These are phyloP conservation scores for Margaritifera margaritifera DNA, from an alignment of 2,888 invertebrate genomes.

Conservation along the genomic window DNA sequence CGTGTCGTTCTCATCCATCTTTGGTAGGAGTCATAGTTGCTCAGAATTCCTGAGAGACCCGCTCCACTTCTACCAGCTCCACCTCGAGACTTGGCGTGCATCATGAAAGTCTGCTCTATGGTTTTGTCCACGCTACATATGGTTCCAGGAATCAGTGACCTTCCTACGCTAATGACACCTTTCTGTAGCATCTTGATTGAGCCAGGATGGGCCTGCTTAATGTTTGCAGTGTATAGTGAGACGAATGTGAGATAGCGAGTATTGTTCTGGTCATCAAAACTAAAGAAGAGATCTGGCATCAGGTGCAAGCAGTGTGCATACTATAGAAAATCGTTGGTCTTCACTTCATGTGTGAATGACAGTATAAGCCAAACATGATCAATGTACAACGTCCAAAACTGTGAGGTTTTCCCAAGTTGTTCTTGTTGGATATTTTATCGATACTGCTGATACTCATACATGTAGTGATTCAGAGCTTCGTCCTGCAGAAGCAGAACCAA, in stretches of 20 bases:
- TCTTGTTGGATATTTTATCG: slow-evolving; percentile 11
- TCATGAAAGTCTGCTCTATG: slow-evolving; percentile 25
- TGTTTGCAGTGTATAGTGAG: too few species aligned
- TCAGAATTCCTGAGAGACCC: slow-evolving; percentile 11
- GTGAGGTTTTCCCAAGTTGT: slow-evolving; percentile 19
- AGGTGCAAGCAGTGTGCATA: slow-evolving; percentile 10
- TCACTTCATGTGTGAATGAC: slow-evolving; percentile 22
- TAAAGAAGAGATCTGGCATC: slow-evolving; percentile 3
- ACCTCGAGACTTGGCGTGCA: slow-evolving; percentile 17
- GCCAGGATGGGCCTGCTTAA: neutral
- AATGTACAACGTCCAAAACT: slow-evolving; percentile 11
- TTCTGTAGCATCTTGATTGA: slow-evolving; percentile 1
- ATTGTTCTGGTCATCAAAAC: too few species aligned
- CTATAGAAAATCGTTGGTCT: slow-evolving; percentile 22
- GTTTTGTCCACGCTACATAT: slow-evolving; percentile 21
- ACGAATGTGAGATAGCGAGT: too few species aligned
- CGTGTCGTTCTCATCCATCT: neutral
- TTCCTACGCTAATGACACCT: slow-evolving; percentile 14
- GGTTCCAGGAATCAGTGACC: slow-evolving; percentile 18
- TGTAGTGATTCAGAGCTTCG: neutral
- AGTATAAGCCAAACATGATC: slow-evolving; percentile 13
- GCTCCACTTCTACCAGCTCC: slow-evolving; percentile 16
- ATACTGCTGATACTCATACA: slow-evolving; percentile 9
- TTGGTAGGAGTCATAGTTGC: neutral
- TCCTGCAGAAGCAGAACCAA: slow-evolving; percentile 4